Evolutionary conservation across 2,797 vertebrate species (phyloP), one percentile per base, ranked within the genome.

Genomic region (Lagothrix lagotricha): DNA sequence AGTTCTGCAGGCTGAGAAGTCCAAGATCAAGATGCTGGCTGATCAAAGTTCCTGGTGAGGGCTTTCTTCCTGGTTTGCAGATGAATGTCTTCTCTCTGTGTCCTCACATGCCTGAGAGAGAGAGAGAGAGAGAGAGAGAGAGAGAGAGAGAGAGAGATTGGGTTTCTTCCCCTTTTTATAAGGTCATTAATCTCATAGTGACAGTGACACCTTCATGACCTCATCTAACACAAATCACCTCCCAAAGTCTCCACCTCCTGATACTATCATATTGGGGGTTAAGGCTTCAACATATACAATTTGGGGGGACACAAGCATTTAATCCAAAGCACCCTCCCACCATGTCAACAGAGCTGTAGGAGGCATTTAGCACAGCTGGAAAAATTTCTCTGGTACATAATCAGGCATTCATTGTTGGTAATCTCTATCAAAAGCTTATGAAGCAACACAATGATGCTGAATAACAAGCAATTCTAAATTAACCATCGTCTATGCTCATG

Each of bases 341-440:
- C 75, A 17, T 57, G 85, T 88, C 24, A 50, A 26, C 36, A n/a
- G 76, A 82, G 82, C 84, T 50, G 28, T 33, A 22, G 70, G 75
- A 36, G 73, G 85, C 61, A 46, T 81, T 50, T 19, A 58, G 79
- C 67, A 94, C 46, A 94, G 85, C 93, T 96, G 91, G 73, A 88
- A 64, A 79, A 54, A 79, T 81, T 98, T 95, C 77, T 73, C 75
- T 86, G 13, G 52, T 11, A 84, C 85, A 88, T 75, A 91, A 95
- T 88, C 57, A 96, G 77, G 77, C 75, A 15, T 30, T 39, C 79
- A 83, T 84, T 96, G 50, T 93, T 70, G 48, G 50, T 33, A 57
- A 70, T 90, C 70, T 83, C 52, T 79, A 70, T 88, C 88, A 83
- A 91, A 90, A 81, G 82, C 72, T 92, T 79, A 73, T 5, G 73